Conservation (phyloP, 2,797 vertebrate species). For the Gadopsis bispinosus region DNA sequence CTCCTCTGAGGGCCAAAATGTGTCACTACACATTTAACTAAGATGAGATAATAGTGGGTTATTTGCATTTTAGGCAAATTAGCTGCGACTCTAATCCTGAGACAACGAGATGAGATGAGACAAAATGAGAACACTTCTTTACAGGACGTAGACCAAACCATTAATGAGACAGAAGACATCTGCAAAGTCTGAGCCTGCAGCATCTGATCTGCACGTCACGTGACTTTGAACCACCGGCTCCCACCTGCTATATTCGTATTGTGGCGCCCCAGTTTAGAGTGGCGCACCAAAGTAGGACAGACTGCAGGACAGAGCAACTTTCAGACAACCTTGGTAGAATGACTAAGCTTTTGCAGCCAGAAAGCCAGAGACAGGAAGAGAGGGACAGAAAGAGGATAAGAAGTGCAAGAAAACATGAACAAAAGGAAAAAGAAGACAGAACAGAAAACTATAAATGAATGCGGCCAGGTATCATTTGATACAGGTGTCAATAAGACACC, state of each 20-base stretch:
- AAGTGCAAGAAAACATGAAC: not conserved
- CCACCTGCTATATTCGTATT: conserved; percentile 60
- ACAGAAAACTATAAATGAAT: not conserved
- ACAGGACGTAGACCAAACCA: not conserved
- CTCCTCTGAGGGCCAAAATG: not conserved
- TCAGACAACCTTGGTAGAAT: conserved; percentile 72
- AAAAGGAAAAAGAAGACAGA: not conserved
- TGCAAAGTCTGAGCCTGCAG: not conserved
- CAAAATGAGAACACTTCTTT: not conserved
- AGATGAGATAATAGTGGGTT: not conserved
- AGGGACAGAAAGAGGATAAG: not conserved
- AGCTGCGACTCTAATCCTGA: not conserved
- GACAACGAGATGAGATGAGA: not conserved
- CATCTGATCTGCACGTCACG: not conserved
- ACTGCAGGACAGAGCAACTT: conserved; percentile 60
- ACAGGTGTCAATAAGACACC: not conserved
- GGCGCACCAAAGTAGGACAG: conserved; percentile 56
- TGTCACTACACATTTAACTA: not conserved
- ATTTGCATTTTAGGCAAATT: conserved; percentile 21
- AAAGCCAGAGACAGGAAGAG: conserved; percentile 12
- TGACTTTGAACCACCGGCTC: conserved; percentile 12
- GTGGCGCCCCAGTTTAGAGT: conserved; percentile 63
- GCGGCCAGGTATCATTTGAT: not conserved
- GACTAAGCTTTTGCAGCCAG: conserved; percentile 59
- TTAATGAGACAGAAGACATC: not conserved